Conservation (phyloP, 2,113 vertebrate genomes). For the Neoarius graeffei region DNA sequence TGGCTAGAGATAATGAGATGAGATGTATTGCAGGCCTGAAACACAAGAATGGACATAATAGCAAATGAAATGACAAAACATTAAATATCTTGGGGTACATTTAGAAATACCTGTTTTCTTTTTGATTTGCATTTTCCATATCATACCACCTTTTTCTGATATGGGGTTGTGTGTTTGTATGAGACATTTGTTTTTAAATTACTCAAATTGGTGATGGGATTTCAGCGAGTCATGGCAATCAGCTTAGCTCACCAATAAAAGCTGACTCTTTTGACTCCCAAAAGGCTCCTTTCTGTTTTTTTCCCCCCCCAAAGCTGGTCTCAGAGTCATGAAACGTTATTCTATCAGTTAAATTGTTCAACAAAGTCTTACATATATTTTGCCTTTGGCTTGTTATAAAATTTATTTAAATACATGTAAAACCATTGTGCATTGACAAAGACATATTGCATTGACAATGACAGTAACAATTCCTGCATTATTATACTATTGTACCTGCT, state of each 20-base stretch:
- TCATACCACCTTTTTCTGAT: too few relatives aligned
- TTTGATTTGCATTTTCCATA: too few relatives aligned
- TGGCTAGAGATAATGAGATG: too few relatives aligned
- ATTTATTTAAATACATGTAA: constrained; percentile 18
- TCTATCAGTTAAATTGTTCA: neutral
- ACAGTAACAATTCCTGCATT: neutral
- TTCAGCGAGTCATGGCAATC: neutral
- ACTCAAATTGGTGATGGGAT: neutral
- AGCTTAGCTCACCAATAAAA: neutral
- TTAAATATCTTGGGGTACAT: too few relatives aligned
- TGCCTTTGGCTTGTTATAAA: neutral
- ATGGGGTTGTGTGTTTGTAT: neutral
- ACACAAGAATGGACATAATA: too few relatives aligned
- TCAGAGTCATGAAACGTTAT: neutral
- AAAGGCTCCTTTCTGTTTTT: neutral
- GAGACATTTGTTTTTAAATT: neutral
- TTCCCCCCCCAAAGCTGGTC: neutral
- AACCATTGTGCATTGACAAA: constrained; percentile 6
- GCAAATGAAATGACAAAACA: too few relatives aligned
- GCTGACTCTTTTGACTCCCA: neutral
- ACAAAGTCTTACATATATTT: neutral
- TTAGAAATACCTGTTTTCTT: too few relatives aligned
- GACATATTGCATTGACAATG: neutral
- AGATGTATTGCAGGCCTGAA: too few relatives aligned
- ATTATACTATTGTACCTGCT: neutral